Evolutionary conservation across 2,888 invertebrate species (phyloP).

Genomic region (Epinotia brunnichana): DNA sequence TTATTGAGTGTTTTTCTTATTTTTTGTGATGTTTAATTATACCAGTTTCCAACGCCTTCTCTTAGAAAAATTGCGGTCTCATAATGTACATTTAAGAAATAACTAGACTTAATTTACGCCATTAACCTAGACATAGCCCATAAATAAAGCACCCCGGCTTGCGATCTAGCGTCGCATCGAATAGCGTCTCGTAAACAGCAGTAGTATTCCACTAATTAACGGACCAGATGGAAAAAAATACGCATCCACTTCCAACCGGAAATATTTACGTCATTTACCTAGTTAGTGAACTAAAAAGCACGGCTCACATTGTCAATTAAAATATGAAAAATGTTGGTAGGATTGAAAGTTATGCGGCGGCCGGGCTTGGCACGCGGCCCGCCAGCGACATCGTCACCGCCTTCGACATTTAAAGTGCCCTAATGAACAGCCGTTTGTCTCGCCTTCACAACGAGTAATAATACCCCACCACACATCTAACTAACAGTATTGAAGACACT

Average conservation of each 20-base stretch:
- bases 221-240: conserved; percentile 22
- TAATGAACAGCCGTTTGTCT: conserved; percentile 62
- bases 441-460: conserved; percentile 50
- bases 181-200: conserved; percentile 15
- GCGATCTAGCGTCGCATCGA: not conserved
- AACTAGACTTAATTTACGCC: not conserved
- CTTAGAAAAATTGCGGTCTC: not conserved
- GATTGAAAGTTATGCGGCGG: conserved; percentile 51
- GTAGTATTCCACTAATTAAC: conserved; percentile 18
- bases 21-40: not conserved
- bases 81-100: not conserved
- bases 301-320: conserved; percentile 50
- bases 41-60: not conserved
- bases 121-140: not conserved
- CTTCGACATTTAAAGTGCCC: conserved; percentile 62
- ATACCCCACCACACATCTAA: conserved; percentile 44
- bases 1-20: not conserved
- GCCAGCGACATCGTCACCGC: conserved; percentile 52
- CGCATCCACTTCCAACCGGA: conserved; percentile 26
- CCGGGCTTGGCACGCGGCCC: conserved; percentile 60
- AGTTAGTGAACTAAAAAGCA: conserved; percentile 39
- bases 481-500: not conserved
- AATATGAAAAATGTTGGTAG: conserved; percentile 54
- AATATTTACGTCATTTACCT: conserved; percentile 45
- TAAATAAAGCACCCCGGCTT: conserved; percentile 9